These are phyloP conservation scores for Leptinotarsa peninsularis DNA, from an alignment of 2,888 invertebrate species.

Conservation along the genomic window DNA sequence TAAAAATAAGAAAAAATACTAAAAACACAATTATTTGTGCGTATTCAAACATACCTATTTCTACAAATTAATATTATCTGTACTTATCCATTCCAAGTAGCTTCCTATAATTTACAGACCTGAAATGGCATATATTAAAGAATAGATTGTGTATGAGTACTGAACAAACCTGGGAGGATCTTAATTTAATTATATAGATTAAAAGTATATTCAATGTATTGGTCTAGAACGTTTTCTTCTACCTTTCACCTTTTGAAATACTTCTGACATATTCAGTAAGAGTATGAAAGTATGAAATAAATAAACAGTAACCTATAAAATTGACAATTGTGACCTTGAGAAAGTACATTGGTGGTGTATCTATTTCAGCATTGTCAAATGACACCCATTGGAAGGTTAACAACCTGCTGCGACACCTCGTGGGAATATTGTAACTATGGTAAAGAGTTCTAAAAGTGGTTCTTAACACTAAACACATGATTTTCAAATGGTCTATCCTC, in stretches of 20 bases:
- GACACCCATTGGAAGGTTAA: no score
- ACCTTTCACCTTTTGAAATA: constrained; percentile 1
- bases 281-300: not conserved
- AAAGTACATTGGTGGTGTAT: no score
- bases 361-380: no score
- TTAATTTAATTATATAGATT: constrained; percentile 34
- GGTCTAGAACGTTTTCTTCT: not conserved
- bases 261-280: not conserved
- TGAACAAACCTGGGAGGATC: constrained; percentile 21
- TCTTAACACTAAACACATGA: no score
- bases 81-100: not conserved
- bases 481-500: no score
- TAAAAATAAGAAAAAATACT: not conserved
- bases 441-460: no score
- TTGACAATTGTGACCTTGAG: not conserved
- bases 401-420: no score
- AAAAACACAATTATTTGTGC: not conserved
- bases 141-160: not conserved
- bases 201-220: constrained; percentile 35
- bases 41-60: not conserved
- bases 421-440: no score
- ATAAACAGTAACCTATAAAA: not conserved
- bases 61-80: not conserved
- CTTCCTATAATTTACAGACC: not conserved
- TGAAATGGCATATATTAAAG: constrained; percentile 4